Percentiles rank a stretch among this genome's conserved stretches.
Conservation (phyloP, 2,797 vertebrate species). For the Cossypha niveicapilla region DNA sequence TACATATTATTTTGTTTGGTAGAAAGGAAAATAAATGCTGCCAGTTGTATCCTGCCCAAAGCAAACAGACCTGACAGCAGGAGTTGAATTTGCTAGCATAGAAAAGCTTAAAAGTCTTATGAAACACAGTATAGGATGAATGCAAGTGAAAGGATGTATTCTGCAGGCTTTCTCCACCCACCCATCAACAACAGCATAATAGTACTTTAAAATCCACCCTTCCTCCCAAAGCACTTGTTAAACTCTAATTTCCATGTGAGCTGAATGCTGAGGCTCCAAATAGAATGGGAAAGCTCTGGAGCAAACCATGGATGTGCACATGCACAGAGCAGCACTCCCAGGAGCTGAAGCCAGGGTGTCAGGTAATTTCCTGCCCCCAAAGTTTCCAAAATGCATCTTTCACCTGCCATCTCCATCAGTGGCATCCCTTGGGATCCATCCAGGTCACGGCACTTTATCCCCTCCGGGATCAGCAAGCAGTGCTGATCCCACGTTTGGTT, state of each 20-base stretch:
- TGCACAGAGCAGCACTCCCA: neutral
- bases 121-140: neutral
- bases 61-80: conserved; percentile 50
- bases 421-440: neutral
- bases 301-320: rapidly evolving
- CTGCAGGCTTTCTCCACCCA: neutral
- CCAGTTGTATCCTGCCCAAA: conserved; percentile 41
- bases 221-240: neutral
- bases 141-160: conserved; percentile 9
- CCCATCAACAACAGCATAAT: neutral
- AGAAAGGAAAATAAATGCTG: conserved; percentile 56
- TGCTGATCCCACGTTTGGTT: rapidly evolving
- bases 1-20: conserved; percentile 33
- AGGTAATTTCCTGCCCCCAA: neutral
- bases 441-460: rapidly evolving
- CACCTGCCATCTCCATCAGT: rapidly evolving
- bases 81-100: conserved; percentile 37
- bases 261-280: neutral
- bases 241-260: neutral
- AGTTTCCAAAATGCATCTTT: neutral
- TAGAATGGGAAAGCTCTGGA: neutral
- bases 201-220: neutral
- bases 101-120: conserved; percentile 45
- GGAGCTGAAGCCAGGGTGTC: neutral
- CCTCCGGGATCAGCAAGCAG: neutral